phyloP scores from a whole-genome alignment of 2,888 invertebrate genomes.

The Dicycla oo region DNA sequence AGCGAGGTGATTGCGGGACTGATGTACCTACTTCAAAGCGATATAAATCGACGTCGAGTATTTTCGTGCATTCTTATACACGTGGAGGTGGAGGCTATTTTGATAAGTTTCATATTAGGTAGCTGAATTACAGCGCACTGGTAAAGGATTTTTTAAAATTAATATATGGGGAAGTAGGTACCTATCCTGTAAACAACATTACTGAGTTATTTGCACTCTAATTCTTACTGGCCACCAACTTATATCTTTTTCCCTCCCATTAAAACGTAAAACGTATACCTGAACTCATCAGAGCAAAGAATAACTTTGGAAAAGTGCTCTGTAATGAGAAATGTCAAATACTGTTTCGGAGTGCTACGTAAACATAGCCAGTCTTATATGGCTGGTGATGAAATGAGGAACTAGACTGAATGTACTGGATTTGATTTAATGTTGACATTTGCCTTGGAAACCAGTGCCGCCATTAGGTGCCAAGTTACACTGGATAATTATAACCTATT shows the following conservation, averaged over 20 bases:
- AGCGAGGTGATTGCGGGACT: not conserved
- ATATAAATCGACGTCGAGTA: not conserved
- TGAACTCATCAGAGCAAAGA: not conserved
- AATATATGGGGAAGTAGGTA: not conserved
- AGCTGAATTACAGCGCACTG: no score
- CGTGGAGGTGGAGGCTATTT: no score
- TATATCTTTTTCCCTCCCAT: not conserved
- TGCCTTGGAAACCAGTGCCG: slow-evolving; percentile 9
- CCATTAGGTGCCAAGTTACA: slow-evolving; percentile 28
- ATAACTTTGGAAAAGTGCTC: not conserved
- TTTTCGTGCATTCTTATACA: not conserved
- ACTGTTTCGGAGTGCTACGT: not conserved
- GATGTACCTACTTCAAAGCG: not conserved
- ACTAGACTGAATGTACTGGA: not conserved
- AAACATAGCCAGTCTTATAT: slow-evolving; percentile 4
- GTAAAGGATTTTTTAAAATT: no score
- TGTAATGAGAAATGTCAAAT: not conserved
- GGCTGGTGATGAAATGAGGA: slow-evolving; percentile 20
- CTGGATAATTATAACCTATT: slow-evolving; percentile 40
- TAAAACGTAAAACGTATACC: not conserved
- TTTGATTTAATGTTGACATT: slow-evolving; percentile 48
- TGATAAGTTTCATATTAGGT: no score
- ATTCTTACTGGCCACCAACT: not conserved
- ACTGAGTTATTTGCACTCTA: not conserved
- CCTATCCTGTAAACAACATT: not conserved